Evolutionary conservation across 2,888 invertebrate genomes (phyloP), one percentile per base, ranked within the genome.

Genomic region (Pachycephus smyrnensis): DNA sequence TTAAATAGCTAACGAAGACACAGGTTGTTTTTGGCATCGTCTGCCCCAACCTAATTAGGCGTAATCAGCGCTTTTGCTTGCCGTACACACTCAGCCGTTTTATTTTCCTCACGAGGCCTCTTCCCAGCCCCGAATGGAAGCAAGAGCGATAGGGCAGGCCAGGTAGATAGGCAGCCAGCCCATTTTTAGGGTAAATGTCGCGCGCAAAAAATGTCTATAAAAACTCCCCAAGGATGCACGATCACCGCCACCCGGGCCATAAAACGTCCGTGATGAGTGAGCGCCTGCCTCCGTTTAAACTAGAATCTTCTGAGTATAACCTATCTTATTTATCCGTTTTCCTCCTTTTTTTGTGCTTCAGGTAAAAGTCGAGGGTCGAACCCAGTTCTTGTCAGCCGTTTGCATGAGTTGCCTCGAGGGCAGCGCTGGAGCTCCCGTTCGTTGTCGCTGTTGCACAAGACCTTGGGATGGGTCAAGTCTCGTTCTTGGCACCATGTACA

Each of bases 401-500:
- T 99, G 98, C 93, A 98, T 99, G 97, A 95, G 95, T 36, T 98
- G 98, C 92, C 93, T 98, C 88, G 98, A 98, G 92, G 96, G 97
- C 36, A 95, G 95, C 90, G 95, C 95, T 74, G 94, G 94, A 3
- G 94, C 96, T 83, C 94, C 94, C 76, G 95, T 97, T 84, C 94
- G 95, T 86, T 98, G 98, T 93, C 94, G 96, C 89, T 96, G 95
- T 92, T 98, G 98, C 92, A 94, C 94, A 75, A 95, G 95, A 87
- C 95, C 95, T 86, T 98, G 98, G 98, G 97, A 98, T 90, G 99
- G 99, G 36, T 96, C 97, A 35, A 96, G 97, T 76, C 94, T 99
- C 82, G 97, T 99, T 79, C 94, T 99, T 79, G 99, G 99, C 84
- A 98, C 98, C 83, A 98, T 99, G 97, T 99, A 99, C 93, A 97